A percentile compares a stretch with the other conserved stretches of the same genome.
Evolutionary conservation across 2,797 vertebrate genomes (phyloP).

Genomic region (Ptychadena robeensis): DNA sequence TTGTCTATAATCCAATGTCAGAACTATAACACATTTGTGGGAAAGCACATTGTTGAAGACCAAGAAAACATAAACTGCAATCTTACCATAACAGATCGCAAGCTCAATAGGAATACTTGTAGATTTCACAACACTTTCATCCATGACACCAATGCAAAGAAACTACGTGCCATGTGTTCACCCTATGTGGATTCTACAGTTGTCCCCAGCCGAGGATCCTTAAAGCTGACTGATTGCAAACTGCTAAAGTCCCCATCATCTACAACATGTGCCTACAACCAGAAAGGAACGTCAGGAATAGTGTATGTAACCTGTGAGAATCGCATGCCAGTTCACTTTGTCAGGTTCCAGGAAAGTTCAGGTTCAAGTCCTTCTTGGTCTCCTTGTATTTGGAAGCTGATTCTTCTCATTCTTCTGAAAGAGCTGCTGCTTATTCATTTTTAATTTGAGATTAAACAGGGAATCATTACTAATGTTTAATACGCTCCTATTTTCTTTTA

Average conservation of each 20-base stretch:
- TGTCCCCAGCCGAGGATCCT: not conserved
- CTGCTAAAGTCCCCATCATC: not conserved
- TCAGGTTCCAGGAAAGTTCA: conserved; percentile 2
- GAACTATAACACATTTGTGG: conserved; percentile 3
- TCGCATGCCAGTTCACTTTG: conserved; percentile 29
- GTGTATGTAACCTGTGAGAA: conserved; percentile 42
- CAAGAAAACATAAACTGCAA: conserved; percentile 37
- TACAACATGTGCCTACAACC: conserved; percentile 15
- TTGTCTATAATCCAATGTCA: conserved; percentile 14
- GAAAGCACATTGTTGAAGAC: conserved; percentile 42
- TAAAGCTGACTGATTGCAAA: conserved; percentile 34
- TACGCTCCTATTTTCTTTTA: not conserved
- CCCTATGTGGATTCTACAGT: not conserved
- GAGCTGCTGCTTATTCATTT: not conserved
- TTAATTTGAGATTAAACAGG: not conserved
- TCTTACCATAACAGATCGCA: conserved; percentile 11
- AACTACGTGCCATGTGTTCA: conserved; percentile 7
- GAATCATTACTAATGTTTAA: not conserved
- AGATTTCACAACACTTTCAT: conserved; percentile 37
- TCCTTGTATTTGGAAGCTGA: not conserved
- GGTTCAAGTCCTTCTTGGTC: not conserved
- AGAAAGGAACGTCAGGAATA: conserved; percentile 12
- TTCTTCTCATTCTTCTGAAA: conserved; percentile 15
- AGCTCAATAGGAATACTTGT: conserved; percentile 8
- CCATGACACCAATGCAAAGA: conserved; percentile 18